These are phyloP conservation scores for Stictocephala bisonia DNA, from an alignment of 2,888 invertebrate species.

Conservation along the genomic window DNA sequence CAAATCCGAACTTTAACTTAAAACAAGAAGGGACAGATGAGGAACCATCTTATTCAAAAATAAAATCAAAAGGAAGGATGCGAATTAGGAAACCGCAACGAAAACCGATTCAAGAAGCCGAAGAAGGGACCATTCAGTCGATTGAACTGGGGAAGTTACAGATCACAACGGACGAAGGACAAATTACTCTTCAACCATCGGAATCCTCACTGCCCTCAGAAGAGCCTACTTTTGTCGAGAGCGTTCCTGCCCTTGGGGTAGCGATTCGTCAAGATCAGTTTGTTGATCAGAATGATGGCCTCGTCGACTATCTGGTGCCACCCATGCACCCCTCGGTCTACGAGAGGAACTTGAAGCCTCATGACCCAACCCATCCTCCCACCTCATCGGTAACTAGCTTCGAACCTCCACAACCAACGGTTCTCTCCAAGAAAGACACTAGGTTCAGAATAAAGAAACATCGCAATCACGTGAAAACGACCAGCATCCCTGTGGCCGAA, in stretches of 20 bases:
- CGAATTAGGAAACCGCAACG: background rate
- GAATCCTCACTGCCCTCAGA: background rate
- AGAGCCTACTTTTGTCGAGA: conserved; percentile 50
- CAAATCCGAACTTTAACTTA: background rate
- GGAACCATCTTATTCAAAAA: background rate
- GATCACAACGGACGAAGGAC: too few relatives aligned
- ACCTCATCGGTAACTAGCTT: conserved; percentile 12
- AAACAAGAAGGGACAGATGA: background rate
- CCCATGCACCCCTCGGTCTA: conserved; percentile 52
- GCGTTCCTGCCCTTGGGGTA: conserved; percentile 52
- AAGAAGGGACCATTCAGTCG: too few relatives aligned
- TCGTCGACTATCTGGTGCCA: conserved; percentile 53
- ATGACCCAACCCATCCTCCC: background rate
- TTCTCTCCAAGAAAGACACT: conserved; percentile 1
- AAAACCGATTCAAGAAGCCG: background rate
- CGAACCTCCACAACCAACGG: conserved; percentile 37
- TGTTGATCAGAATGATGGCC: conserved; percentile 30
- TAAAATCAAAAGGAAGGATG: background rate
- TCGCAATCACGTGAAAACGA: background rate
- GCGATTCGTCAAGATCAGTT: conserved; percentile 39
- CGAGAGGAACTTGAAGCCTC: conserved; percentile 20
- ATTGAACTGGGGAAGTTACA: too few relatives aligned
- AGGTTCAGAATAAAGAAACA: conserved; percentile 34
- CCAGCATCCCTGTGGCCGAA: background rate
- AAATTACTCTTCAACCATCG: background rate